A percentile compares a stretch with the other conserved stretches of the same genome.
Conservation (phyloP, 2,113 vertebrate species). For the Prinia subflava region DNA sequence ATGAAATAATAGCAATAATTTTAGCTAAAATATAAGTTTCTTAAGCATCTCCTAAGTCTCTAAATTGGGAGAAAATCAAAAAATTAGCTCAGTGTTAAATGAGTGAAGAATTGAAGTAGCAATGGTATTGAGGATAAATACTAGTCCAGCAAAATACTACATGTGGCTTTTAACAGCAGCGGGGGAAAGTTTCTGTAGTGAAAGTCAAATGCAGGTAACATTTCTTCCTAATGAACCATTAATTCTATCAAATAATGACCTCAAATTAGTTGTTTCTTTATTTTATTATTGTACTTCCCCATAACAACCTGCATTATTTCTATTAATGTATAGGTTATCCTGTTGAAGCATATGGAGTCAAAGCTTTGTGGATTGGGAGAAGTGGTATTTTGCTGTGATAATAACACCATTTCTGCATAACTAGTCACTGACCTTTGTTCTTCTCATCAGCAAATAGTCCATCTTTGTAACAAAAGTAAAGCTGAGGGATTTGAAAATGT, state of each 20-base stretch:
- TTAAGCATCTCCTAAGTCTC: not conserved
- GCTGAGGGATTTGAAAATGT: slow-evolving; percentile 50
- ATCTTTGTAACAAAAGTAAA: slow-evolving; percentile 42
- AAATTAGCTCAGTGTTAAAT: not conserved
- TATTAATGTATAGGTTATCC: not conserved
- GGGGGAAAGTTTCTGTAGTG: not conserved
- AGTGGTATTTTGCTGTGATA: slow-evolving; percentile 23
- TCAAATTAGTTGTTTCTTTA: not conserved
- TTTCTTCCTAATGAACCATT: not conserved
- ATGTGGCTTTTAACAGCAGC: not conserved
- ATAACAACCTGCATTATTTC: not conserved
- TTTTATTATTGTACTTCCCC: not conserved
- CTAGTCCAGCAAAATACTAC: not conserved
- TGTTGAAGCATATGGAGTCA: not conserved
- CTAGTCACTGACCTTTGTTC: slow-evolving; percentile 32
- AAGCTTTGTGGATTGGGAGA: not conserved
- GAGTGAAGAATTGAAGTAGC: not conserved
- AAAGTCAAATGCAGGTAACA: not conserved
- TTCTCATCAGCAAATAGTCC: slow-evolving; percentile 30
- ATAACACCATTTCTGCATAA: slow-evolving; percentile 37
- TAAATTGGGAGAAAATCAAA: not conserved
- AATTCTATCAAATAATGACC: not conserved
- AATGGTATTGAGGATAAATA: not conserved
- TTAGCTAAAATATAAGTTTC: not conserved
- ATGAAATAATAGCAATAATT: not conserved